These are phyloP conservation scores for Tethea ocularis DNA, from an alignment of 2,888 invertebrate species.

Conservation along the genomic window DNA sequence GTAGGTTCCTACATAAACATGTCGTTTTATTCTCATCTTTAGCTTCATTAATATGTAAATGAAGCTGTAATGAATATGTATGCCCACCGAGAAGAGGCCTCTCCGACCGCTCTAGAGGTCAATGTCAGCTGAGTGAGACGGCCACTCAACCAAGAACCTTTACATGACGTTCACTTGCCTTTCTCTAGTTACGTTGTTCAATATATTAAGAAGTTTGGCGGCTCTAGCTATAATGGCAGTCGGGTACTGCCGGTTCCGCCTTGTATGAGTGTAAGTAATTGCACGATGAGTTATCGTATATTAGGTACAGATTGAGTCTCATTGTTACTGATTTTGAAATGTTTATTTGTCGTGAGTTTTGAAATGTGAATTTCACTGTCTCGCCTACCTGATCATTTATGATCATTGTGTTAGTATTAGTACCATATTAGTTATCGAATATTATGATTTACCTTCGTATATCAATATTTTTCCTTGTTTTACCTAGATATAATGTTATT, in stretches of 20 bases:
- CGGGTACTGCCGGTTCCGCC: slow-evolving; percentile 58
- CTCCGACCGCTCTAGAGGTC: slow-evolving; percentile 68
- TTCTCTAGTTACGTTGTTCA: slow-evolving; percentile 38
- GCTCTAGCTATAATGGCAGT: slow-evolving; percentile 45
- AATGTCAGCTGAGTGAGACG: slow-evolving; percentile 66
- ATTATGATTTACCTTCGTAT: no score
- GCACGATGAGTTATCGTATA: slow-evolving; percentile 41
- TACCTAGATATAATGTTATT: no score
- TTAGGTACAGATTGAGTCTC: slow-evolving; percentile 30
- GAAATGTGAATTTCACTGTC: not conserved
- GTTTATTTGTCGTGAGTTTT: slow-evolving; percentile 18
- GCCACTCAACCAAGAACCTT: slow-evolving; percentile 49
- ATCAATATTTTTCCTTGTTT: no score
- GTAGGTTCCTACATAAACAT: slow-evolving; percentile 43
- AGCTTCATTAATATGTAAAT: slow-evolving; percentile 69
- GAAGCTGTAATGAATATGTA: slow-evolving; percentile 68
- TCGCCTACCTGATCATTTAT: not conserved
- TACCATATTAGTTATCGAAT: no score
- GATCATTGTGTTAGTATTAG: no score
- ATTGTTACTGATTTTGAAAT: slow-evolving; percentile 35
- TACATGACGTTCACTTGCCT: slow-evolving; percentile 43
- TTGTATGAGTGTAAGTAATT: slow-evolving; percentile 35
- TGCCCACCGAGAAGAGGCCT: slow-evolving; percentile 63
- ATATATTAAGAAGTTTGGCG: slow-evolving; percentile 40
- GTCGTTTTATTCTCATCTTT: slow-evolving; percentile 50